Conservation (phyloP, 2,888 invertebrate species). For the Melieria picta region DNA sequence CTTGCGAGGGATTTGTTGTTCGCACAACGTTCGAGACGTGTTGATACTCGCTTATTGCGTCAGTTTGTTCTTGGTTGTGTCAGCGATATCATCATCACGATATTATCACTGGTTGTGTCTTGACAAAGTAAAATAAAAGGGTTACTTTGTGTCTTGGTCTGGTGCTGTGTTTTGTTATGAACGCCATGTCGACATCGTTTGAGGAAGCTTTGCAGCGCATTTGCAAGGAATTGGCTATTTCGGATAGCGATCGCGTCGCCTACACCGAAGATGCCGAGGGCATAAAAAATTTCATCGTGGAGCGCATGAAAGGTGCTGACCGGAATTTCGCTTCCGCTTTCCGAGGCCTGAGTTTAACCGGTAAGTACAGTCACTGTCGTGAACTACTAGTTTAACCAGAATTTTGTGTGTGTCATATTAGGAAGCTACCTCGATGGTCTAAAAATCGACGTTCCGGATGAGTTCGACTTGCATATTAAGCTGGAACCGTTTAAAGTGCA, state of each 20-base stretch:
- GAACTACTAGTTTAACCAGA: not conserved
- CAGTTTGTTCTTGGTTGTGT: too few relatives aligned
- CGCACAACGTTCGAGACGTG: too few relatives aligned
- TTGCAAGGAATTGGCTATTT: not conserved
- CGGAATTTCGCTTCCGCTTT: constrained; percentile 5
- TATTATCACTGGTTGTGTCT: too few relatives aligned
- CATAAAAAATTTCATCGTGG: constrained; percentile 41
- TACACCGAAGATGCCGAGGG: constrained; percentile 41
- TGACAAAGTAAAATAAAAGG: too few relatives aligned
- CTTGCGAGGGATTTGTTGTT: too few relatives aligned
- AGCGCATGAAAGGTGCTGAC: constrained; percentile 28
- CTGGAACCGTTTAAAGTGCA: constrained; percentile 32
- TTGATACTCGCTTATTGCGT: too few relatives aligned
- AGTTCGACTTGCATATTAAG: constrained; percentile 52
- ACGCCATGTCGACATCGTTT: not conserved
- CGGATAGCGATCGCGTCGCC: constrained; percentile 14
- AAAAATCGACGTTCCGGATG: constrained; percentile 47
- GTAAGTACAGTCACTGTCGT: constrained; percentile 1
- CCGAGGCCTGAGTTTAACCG: not conserved
- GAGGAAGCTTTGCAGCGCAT: constrained; percentile 7
- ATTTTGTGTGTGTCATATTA: constrained; percentile 9
- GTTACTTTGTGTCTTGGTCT: too few relatives aligned
- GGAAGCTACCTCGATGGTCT: constrained; percentile 49
- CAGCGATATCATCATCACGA: too few relatives aligned
- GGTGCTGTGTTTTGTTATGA: too few relatives aligned